These are phyloP conservation scores for Aurelia aurita DNA, from an alignment of 30 jellyfish, hydroid and myxozoan species.

Conservation along the genomic window DNA sequence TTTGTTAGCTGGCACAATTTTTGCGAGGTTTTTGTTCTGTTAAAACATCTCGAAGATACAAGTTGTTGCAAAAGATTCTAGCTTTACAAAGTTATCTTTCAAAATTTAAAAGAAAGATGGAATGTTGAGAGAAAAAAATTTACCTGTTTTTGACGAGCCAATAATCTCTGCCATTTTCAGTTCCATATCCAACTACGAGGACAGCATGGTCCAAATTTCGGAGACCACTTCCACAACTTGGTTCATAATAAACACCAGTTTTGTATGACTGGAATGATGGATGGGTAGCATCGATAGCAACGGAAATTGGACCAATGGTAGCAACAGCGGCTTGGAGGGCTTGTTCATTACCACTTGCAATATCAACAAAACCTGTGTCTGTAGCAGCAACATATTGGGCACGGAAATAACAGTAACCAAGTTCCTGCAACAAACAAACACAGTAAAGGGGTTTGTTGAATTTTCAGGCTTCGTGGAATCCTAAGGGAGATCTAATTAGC, in stretches of 20 bases:
- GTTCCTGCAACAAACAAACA: conserved; percentile 55
- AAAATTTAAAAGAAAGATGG: too few relatives aligned
- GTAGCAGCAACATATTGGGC: conserved; percentile 82
- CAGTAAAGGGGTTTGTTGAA: too few relatives aligned
- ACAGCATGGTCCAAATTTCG: conserved; percentile 97
- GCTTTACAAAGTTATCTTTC: too few relatives aligned
- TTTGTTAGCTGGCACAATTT: too few relatives aligned
- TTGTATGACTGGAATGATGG: conserved; percentile 87
- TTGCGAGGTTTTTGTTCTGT: too few relatives aligned
- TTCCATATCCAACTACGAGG: conserved; percentile 98
- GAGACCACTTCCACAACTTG: conserved; percentile 89
- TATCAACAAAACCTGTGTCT: conserved; percentile 87
- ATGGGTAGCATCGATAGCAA: conserved; percentile 97
- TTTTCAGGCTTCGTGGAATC: too few relatives aligned
- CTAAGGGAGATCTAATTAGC: too few relatives aligned
- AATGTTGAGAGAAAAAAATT: too few relatives aligned
- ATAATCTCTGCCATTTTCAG: conserved; percentile 89
- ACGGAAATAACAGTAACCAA: conserved; percentile 94
- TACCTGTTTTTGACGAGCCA: conserved; percentile 99
- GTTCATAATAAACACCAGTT: conserved; percentile 92
- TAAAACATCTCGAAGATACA: too few relatives aligned
- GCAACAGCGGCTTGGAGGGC: conserved; percentile 95
- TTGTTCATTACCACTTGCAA: conserved; percentile 95
- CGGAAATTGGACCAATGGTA: conserved; percentile 97
- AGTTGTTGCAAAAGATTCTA: too few relatives aligned